phyloP scores from a whole-genome alignment of 1,140 invertebrate genomes.

The Coptotermes formosanus region DNA sequence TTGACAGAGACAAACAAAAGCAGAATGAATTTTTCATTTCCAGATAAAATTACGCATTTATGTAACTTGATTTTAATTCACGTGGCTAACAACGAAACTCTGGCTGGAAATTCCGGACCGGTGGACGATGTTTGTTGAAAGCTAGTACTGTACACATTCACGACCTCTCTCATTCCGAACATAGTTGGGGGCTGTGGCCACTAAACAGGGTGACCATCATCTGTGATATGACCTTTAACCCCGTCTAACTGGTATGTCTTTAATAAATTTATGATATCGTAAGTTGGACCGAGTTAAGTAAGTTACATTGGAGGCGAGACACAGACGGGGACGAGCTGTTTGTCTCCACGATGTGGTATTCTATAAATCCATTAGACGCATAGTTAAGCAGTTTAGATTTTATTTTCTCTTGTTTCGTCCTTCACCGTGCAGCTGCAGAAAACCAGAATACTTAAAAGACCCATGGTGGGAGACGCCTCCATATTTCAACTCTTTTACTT shows the following conservation, averaged over 20 bases:
- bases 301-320: background rate
- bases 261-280: slow-evolving; percentile 18
- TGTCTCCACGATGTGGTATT: background rate
- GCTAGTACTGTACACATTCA: background rate
- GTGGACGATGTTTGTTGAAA: too few species aligned
- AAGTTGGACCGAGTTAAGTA: background rate
- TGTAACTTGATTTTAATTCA: too few species aligned
- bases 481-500: background rate
- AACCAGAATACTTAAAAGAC: background rate
- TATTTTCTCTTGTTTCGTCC: background rate
- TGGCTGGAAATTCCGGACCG: too few species aligned
- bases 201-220: slow-evolving; percentile 1
- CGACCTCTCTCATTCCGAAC: slow-evolving; percentile 14
- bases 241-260: background rate
- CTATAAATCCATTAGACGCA: background rate
- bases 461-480: background rate
- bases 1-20: too few species aligned
- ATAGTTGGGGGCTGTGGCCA: background rate
- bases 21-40: too few species aligned
- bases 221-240: background rate
- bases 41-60: too few species aligned
- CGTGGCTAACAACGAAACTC: too few species aligned
- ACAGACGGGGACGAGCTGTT: background rate
- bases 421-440: background rate
- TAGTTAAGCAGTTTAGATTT: background rate